Percentiles rank a stretch among this genome's conserved stretches.
Evolutionary conservation across 2,113 vertebrate genomes (phyloP).

Genomic region (Ageneiosus marmoratus): DNA sequence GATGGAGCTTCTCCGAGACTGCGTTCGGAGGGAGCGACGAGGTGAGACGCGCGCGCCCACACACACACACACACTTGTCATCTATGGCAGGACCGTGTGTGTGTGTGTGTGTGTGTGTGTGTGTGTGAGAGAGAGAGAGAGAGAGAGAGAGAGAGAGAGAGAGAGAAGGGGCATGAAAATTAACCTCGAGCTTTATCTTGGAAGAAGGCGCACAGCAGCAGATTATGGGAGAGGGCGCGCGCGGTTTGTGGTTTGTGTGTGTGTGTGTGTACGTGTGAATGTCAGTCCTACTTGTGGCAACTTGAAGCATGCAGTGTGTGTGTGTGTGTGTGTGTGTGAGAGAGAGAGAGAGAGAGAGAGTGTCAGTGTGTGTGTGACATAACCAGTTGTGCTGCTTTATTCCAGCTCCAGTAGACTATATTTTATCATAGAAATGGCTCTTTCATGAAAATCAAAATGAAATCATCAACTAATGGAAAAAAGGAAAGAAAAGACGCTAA

Average conservation of each 20-base stretch:
- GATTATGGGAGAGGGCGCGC: neutral
- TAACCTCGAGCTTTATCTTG: constrained; percentile 11
- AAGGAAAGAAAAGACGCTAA: neutral
- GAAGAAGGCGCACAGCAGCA: neutral
- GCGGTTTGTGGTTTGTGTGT: neutral
- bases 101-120: constrained; percentile 15
- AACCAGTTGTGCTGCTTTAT: neutral
- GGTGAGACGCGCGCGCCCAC: constrained; percentile 48
- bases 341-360: neutral
- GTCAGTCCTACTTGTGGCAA: constrained; percentile 14
- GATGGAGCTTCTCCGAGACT: constrained; percentile 52
- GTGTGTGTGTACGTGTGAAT: neutral
- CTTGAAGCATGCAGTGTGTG: constrained; percentile 5
- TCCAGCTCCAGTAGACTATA: neutral
- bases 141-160: neutral
- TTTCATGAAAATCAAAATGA: neutral
- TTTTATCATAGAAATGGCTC: neutral
- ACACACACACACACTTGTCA: constrained; percentile 39
- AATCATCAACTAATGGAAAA: neutral
- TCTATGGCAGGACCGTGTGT: constrained; percentile 29
- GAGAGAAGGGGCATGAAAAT: neutral
- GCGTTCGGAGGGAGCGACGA: constrained; percentile 42
- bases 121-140: neutral
- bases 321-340: neutral
- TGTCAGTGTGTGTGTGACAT: neutral